Base-by-base conservation (phyloP, 2,888 invertebrate genomes). In the Dryocosmus kuriphilus region DNA sequence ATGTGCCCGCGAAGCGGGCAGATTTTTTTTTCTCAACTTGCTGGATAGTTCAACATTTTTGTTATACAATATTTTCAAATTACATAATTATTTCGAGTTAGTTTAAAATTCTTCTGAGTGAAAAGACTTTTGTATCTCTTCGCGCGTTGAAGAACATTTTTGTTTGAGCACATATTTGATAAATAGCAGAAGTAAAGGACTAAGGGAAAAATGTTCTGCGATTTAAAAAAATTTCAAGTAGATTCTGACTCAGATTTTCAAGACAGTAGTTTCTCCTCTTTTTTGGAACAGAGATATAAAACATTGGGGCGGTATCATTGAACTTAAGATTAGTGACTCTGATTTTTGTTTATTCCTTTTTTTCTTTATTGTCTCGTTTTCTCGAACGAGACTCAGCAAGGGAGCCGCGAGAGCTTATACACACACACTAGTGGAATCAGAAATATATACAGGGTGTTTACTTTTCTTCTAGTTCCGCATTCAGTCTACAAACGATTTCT, bases 301-400 rank as follows among this genome's bases (percentile, higher is more conserved):
- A 71, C 71, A 71, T 55, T 71, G 71, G 51, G 22, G 71, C 71
- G 71, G 71, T 71, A 71, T 71, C 71, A 71, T 71, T 71, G 71
- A 71, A 71, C 71, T 51, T 71, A 71, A 71, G 71, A 71, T 51
- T 71, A 71, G 71, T 71, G 71, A 71, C 71, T 71, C 51, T 55
- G 71, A 55, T 51, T 51, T 46, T 71, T 32, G 32, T 67, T 67
- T 30, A 6, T 62, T 63, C 19, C 35, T 38, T 35, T 63, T 71
- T 55, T 71, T 71, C 71, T 71, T 71, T 75, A 79, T 76, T 81
- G 81, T 82, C 76, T 77, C 74, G 67, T 51, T 76, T 81, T 77
- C 61, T 67, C 77, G 35, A 77, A 78, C 77, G 60, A 76, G 75
- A 74, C 60, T 75, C 75, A 46, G 76, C 76, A 65, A 57, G 38